phyloP scores from a whole-genome alignment of 2,113 vertebrate species.

The Lamprotornis superbus region DNA sequence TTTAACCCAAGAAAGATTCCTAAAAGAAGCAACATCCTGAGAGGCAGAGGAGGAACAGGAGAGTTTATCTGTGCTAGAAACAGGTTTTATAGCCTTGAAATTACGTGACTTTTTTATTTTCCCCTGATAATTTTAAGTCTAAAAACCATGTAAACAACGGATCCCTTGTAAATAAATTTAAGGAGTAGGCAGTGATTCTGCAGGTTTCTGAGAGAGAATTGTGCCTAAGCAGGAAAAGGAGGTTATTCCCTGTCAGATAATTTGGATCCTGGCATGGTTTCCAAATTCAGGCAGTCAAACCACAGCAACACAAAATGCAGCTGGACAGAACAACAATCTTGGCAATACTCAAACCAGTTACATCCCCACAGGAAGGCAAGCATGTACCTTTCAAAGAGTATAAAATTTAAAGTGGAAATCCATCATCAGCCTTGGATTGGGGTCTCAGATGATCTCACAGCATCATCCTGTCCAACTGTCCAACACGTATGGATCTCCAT shows the following conservation, averaged over 20 bases:
- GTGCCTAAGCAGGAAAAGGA: not conserved
- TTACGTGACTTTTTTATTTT: not conserved
- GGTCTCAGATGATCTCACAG: not conserved
- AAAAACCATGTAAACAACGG: not conserved
- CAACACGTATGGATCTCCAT: not conserved
- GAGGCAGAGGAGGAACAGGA: not conserved
- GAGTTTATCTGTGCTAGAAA: not conserved
- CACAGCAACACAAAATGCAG: not conserved
- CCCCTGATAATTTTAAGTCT: not conserved
- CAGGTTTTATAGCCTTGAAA: not conserved
- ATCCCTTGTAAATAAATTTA: not conserved
- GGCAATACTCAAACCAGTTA: not conserved
- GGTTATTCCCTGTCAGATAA: not conserved
- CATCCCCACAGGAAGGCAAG: not conserved
- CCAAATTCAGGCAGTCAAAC: not conserved
- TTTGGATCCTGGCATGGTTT: not conserved
- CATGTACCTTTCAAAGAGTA: not conserved
- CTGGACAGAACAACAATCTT: not conserved
- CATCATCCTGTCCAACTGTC: not conserved
- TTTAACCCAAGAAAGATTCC: not conserved
- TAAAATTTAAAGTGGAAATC: not conserved
- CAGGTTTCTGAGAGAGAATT: not conserved
- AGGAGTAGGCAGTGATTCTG: not conserved
- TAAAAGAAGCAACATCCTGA: not conserved
- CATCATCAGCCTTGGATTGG: not conserved